phyloP scores from a whole-genome alignment of 2,888 invertebrate species.

The Salticus scenicus region DNA sequence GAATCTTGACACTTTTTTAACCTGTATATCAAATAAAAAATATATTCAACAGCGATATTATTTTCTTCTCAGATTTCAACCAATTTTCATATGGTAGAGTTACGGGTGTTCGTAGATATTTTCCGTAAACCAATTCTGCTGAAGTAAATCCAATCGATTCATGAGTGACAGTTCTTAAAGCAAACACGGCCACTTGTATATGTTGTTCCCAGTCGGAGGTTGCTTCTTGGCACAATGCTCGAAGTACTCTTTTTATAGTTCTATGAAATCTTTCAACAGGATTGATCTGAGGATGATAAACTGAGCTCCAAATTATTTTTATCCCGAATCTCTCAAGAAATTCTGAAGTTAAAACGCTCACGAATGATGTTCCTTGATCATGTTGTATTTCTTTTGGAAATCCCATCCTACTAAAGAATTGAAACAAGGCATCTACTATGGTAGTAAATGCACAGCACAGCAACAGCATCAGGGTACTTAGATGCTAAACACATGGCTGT shows the following conservation, averaged over 20 bases:
- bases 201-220: slow-evolving; percentile 17
- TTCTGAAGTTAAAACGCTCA: not conserved
- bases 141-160: slow-evolving; percentile 21
- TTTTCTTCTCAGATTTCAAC: not conserved
- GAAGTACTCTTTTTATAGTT: slow-evolving; percentile 21
- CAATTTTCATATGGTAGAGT: slow-evolving; percentile 33
- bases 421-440: not conserved
- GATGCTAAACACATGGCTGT: too few species aligned
- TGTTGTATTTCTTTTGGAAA: not conserved
- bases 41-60: not conserved
- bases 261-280: slow-evolving; percentile 15
- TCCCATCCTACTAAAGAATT: not conserved
- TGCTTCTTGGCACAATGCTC: slow-evolving; percentile 21
- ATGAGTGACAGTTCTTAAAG: too few species aligned
- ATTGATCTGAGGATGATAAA: slow-evolving; percentile 36
- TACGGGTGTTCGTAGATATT: slow-evolving; percentile 23
- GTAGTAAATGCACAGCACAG: not conserved
- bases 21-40: slow-evolving; percentile 13
- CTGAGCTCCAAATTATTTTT: not conserved
- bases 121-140: slow-evolving; percentile 29
- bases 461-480: not conserved
- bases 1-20: slow-evolving; percentile 31
- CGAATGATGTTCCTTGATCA: slow-evolving; percentile 26
- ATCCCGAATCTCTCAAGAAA: slow-evolving; percentile 8
- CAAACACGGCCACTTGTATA: slow-evolving; percentile 26